Conservation (phyloP, 2,888 invertebrate species). For the Sabatieria punctata region DNA sequence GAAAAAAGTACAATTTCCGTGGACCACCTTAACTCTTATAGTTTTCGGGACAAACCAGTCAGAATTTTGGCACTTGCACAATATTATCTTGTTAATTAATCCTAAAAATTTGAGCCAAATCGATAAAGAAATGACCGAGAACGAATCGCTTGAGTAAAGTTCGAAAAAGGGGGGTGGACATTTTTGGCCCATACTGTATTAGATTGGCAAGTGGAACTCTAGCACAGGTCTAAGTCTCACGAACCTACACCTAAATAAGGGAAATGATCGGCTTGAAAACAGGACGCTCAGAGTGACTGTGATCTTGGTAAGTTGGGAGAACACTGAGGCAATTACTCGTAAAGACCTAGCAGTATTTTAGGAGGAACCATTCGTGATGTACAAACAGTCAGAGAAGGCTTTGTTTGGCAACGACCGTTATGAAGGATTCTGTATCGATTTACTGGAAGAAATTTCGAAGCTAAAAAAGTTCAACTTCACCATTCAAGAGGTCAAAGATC, state of each 20-base stretch:
- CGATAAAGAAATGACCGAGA: too few species aligned
- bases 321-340: neutral
- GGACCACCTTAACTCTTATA: too few species aligned
- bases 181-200: too few species aligned
- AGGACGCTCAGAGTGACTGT: constrained; percentile 79
- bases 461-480: constrained; percentile 64
- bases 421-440: constrained; percentile 72
- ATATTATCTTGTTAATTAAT: too few species aligned
- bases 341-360: constrained; percentile 32
- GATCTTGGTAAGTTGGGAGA: constrained; percentile 52
- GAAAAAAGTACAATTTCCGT: too few species aligned
- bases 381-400: constrained; percentile 53
- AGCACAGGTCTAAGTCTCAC: constrained; percentile 13
- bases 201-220: constrained; percentile 30
- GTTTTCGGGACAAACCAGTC: too few species aligned
- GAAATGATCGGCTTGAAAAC: constrained; percentile 46
- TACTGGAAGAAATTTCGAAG: constrained; percentile 58
- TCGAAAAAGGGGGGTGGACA: too few species aligned
- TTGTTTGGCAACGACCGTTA: constrained; percentile 59
- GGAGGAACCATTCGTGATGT: constrained; percentile 74
- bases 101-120: too few species aligned
- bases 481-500: constrained; percentile 56
- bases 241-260: too few species aligned
- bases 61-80: too few species aligned
- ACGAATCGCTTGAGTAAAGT: too few species aligned